These are phyloP conservation scores for Drosophila mojavensis DNA, from an alignment of 1,140 invertebrate genomes.

Conservation along the genomic window DNA sequence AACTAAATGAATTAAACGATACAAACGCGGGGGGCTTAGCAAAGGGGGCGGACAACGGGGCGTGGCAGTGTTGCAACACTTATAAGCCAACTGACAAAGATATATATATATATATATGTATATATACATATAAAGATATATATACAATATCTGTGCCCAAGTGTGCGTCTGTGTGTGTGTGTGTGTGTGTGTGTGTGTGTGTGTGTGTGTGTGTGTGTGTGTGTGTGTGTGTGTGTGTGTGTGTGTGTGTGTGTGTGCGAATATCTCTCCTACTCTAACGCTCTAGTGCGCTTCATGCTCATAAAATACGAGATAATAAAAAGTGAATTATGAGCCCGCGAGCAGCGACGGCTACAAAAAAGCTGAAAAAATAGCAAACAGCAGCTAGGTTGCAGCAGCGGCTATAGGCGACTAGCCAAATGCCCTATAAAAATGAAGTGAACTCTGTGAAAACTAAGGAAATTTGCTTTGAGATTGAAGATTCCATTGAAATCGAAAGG, in stretches of 20 bases:
- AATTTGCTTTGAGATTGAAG: too few species aligned
- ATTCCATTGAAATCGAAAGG: too few species aligned
- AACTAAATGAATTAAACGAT: conserved; percentile 74
- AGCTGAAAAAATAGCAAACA: conserved; percentile 18
- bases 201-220: too few species aligned
- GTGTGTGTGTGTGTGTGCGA: too few species aligned
- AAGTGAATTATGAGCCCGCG: conserved; percentile 72
- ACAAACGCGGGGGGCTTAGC: conserved; percentile 23
- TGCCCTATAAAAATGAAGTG: neutral
- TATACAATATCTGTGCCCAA: too few species aligned
- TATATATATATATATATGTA: neutral
- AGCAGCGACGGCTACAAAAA: conserved; percentile 38
- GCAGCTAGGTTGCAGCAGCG: neutral
- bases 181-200: too few species aligned
- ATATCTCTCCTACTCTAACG: too few species aligned
- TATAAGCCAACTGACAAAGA: conserved; percentile 22
- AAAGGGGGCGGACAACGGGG: too few species aligned
- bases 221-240: too few species aligned
- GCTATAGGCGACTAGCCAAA: neutral
- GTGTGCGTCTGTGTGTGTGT: too few species aligned
- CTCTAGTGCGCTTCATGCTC: conserved; percentile 31
- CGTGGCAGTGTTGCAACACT: neutral
- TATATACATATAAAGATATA: neutral
- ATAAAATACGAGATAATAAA: conserved; percentile 78
- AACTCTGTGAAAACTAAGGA: too few species aligned